Evolutionary conservation across 2,113 vertebrate species (phyloP).

Genomic region (Nannobrachium achirus): DNA sequence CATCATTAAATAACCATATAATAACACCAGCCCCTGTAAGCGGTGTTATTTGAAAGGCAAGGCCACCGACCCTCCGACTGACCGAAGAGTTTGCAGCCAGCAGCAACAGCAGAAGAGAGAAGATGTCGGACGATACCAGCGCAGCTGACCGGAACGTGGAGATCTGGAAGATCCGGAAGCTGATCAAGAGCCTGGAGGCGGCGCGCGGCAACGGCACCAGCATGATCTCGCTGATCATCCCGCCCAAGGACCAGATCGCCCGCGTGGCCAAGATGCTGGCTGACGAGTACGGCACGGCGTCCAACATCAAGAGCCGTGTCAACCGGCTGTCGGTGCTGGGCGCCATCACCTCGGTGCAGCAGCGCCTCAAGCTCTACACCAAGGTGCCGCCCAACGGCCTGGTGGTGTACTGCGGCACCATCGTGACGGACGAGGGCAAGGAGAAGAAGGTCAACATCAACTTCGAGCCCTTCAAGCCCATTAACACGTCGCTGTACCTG

Average conservation of each 20-base stretch:
- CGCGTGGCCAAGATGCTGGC: slow-evolving; percentile 99
- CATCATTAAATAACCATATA: too few species aligned
- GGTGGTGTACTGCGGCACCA: slow-evolving; percentile 99
- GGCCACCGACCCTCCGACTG: too few species aligned
- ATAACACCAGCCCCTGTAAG: too few species aligned
- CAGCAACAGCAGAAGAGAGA: too few species aligned
- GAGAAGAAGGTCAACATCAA: slow-evolving; percentile 99
- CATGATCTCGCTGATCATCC: slow-evolving; percentile 99
- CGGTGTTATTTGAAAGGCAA: too few species aligned
- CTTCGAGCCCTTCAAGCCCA: slow-evolving; percentile 99
- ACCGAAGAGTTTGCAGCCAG: too few species aligned
- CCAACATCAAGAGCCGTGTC: slow-evolving; percentile 98
- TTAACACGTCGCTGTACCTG: slow-evolving; percentile 99
- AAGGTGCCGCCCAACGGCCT: slow-evolving; percentile 99
- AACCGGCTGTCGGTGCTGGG: slow-evolving; percentile 98
- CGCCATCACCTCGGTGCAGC: slow-evolving; percentile 99
- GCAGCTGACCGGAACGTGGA: slow-evolving; percentile 98
- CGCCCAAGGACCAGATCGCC: slow-evolving; percentile 99
- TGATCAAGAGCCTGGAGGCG: slow-evolving; percentile 97
- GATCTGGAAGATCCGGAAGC: slow-evolving; percentile 99
- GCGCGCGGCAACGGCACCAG: slow-evolving; percentile 98
- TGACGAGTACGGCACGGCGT: slow-evolving; percentile 98
- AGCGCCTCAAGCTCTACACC: slow-evolving; percentile 99
- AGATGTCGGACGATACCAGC: too few species aligned
- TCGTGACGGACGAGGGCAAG: slow-evolving; percentile 99